Evolutionary conservation across 2,888 invertebrate genomes (phyloP).

Genomic region (Orthosia cruda): DNA sequence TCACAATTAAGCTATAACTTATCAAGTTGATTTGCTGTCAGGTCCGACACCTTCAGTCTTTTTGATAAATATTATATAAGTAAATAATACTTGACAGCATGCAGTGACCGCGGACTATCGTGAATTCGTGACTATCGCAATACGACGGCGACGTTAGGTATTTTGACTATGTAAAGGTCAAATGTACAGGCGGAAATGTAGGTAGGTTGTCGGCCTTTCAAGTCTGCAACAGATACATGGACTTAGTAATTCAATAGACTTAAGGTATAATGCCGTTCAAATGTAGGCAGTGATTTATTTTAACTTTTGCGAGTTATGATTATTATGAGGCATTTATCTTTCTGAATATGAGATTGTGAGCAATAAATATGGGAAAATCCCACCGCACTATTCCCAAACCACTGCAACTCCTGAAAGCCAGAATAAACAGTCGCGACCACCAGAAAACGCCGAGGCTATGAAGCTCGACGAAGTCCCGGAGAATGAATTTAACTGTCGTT

Average conservation of each 20-base stretch:
- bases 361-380: too few relatives aligned
- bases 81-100: slow-evolving; percentile 45
- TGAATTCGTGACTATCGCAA: slow-evolving; percentile 55
- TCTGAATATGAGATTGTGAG: not conserved
- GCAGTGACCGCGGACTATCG: slow-evolving; percentile 27
- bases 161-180: slow-evolving; percentile 41
- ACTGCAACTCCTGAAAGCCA: too few relatives aligned
- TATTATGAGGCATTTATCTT: not conserved
- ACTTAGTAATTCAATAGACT: not conserved
- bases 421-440: too few relatives aligned
- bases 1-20: slow-evolving; percentile 23
- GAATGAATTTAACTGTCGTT: too few relatives aligned
- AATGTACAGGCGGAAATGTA: slow-evolving; percentile 29
- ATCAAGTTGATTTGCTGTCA: slow-evolving; percentile 24
- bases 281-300: not conserved
- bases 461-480: too few relatives aligned
- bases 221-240: not conserved
- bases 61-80: slow-evolving; percentile 43
- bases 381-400: too few relatives aligned
- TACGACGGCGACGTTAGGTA: slow-evolving; percentile 2
- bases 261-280: not conserved
- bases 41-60: slow-evolving; percentile 6
- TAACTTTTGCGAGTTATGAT: not conserved
- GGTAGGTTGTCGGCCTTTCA: slow-evolving; percentile 2
- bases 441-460: too few relatives aligned